Percentiles rank a stretch among this genome's conserved stretches.
phyloP scores from a whole-genome alignment of 2,797 vertebrate genomes.

The Crocodylus rhombifer region DNA sequence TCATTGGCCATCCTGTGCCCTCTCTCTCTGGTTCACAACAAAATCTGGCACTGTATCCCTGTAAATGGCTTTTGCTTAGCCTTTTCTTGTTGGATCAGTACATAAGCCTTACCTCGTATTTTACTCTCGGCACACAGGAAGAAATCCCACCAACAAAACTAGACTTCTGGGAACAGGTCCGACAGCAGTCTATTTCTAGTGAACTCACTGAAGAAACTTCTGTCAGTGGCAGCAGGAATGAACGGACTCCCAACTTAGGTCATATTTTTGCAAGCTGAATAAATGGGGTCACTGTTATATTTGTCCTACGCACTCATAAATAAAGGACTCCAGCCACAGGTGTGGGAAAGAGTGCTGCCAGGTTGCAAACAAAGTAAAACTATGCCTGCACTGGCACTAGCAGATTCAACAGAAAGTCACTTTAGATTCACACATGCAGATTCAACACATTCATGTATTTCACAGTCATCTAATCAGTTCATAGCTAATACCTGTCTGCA shows the following conservation, averaged over 20 bases:
- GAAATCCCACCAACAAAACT: not conserved
- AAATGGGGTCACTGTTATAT: no score
- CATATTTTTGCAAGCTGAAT: no score
- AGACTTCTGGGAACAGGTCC: not conserved
- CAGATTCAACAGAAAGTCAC: no score
- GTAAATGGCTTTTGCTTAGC: not conserved
- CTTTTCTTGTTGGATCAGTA: not conserved
- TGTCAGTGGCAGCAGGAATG: not conserved
- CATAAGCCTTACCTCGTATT: not conserved
- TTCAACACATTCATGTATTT: not conserved
- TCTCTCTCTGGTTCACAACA: rapidly evolving
- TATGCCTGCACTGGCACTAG: no score
- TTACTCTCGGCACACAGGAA: not conserved
- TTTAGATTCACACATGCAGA: no score
- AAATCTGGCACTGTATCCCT: no score
- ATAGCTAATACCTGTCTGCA: not conserved
- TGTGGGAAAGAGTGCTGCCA: no score
- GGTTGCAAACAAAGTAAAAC: no score
- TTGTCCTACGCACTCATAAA: no score
- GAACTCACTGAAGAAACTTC: not conserved
- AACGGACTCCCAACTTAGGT: not conserved
- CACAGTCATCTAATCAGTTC: not conserved
- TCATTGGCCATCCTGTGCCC: not conserved
- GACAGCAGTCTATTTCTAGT: not conserved
- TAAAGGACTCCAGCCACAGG: no score